These are phyloP conservation scores for Xenopus laevis DNA, from an alignment of 2,113 vertebrate species.

Conservation along the genomic window DNA sequence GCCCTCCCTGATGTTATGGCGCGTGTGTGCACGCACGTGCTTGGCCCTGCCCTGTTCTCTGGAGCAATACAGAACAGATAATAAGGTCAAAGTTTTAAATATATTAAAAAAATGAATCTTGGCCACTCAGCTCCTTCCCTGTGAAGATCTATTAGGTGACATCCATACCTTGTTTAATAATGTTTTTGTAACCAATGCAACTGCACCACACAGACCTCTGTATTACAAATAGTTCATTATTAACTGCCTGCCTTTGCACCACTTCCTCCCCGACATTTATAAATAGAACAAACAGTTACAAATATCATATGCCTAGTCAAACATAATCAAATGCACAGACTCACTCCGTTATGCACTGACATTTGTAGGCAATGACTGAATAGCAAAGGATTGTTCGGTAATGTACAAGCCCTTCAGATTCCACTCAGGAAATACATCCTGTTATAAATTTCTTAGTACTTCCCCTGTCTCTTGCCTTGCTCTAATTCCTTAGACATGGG, in stretches of 20 bases:
- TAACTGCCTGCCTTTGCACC: conserved; percentile 3
- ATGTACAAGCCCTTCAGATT: conserved; percentile 5
- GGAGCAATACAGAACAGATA: no score
- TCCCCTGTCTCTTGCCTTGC: not conserved
- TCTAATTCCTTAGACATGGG: not conserved
- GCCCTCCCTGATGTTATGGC: no score
- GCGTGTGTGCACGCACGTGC: no score
- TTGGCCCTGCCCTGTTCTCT: no score
- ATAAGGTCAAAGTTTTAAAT: no score
- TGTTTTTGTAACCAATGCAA: conserved; percentile 27
- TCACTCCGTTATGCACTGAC: no score
- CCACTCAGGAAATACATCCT: conserved; percentile 25
- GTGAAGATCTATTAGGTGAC: no score
- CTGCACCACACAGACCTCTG: conserved; percentile 21
- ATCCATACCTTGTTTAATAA: not conserved
- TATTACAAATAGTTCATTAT: conserved; percentile 9
- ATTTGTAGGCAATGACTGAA: not conserved
- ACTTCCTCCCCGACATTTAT: conserved; percentile 35
- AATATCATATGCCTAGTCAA: conserved; percentile 12
- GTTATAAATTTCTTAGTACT: conserved; percentile 10
- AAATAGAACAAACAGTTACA: conserved; percentile 31
- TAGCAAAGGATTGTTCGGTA: not conserved
- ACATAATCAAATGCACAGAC: not conserved
- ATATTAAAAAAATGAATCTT: no score
- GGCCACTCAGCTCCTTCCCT: no score